Evolutionary conservation across 2,797 vertebrate species (phyloP), one percentile per base, ranked within the genome.

Genomic region (Spinus olivaceus): DNA sequence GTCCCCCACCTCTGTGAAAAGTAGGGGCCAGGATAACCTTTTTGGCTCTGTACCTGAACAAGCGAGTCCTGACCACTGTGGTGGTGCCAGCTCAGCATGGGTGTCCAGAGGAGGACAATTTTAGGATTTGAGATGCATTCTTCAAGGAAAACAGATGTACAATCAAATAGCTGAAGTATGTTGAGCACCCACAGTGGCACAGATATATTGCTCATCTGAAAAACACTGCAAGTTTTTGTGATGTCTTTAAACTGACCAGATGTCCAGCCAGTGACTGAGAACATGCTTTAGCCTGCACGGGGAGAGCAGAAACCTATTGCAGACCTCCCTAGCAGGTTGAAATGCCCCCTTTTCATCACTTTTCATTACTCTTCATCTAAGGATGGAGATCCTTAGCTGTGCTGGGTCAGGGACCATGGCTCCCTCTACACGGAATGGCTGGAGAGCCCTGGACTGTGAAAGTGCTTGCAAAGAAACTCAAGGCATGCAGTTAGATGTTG

Each of bases 371-470:
- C 10, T 47, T 47, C 14, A 47, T 41, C 33, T 32, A 32, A 63
- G 49, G 33, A 47, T 4, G 25, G 17, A 42, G 32, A 32, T 32
- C 41, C 53, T 69, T 27, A 54, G 21, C 32, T 47, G 14, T 49
- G 54, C 37, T 30, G 20, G 23, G 20, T 44, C 39, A 54, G 46
- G 54, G 22, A 18, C 53, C 12, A 2, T 4, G 2, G 16, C 11
- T 59, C 23, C 7, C 20, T 3, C 0, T 23, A 47, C 0, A 0
- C 0, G 5, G 18, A 25, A 23, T 14, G 32, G 8, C 30, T 1
- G 1, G 16, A 65, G 21, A 84, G 1, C 20, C 30, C 33, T 4
- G 6, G 42, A 35, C 25, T 9, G 0, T 2, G 28, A 24, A 78
- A 9, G 6, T 1, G 10, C 22, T 56, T 47, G 19, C 17, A 49